Conservation (phyloP, 2,113 vertebrate genomes). For the Melanerpes formicivorus region DNA sequence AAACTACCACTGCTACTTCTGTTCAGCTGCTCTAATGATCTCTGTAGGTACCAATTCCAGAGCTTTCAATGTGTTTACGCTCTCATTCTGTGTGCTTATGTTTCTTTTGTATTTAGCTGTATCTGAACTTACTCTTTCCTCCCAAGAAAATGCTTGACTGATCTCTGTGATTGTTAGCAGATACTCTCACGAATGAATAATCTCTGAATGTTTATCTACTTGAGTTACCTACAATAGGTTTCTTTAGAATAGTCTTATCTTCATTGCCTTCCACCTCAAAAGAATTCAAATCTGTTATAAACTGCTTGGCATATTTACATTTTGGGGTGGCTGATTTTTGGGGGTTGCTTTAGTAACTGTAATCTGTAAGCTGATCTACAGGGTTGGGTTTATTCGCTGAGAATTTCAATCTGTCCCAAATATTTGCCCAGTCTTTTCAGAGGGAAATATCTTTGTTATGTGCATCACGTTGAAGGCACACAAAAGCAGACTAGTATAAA, state of each 20-base stretch:
- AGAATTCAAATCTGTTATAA: not conserved
- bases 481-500: not conserved
- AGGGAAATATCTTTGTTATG: not conserved
- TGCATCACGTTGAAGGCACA: not conserved
- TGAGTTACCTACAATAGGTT: not conserved
- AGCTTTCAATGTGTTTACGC: not conserved
- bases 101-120: slow-evolving; percentile 2
- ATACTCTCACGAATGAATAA: not conserved
- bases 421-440: not conserved
- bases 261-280: not conserved
- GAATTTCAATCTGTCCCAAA: not conserved
- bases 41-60: not conserved
- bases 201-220: not conserved
- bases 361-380: not conserved
- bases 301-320: not conserved
- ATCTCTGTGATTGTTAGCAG: not conserved
- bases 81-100: not conserved
- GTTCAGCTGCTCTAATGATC: not conserved
- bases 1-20: not conserved
- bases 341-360: not conserved
- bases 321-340: not conserved
- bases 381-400: not conserved
- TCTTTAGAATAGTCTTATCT: not conserved
- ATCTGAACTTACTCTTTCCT: not conserved
- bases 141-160: not conserved